Evolutionary conservation across 1,140 invertebrate genomes (phyloP).

Genomic region (Diuraphis noxia): DNA sequence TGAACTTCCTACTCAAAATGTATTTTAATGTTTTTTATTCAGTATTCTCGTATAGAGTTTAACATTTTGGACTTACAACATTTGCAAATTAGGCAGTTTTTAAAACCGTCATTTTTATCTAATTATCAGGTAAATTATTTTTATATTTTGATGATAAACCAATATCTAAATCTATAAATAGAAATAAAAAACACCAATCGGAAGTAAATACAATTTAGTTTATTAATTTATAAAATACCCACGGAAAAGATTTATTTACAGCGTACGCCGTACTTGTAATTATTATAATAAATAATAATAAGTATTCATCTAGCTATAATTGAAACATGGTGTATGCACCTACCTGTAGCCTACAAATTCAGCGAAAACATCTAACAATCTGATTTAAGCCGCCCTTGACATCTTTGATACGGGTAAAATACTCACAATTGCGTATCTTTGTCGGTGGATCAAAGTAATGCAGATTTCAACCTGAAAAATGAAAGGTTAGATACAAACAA

Average conservation of each 20-base stretch:
- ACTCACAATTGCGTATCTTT: neutral
- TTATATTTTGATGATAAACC: neutral
- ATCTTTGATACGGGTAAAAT: constrained; percentile 35
- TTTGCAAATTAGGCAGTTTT: no score
- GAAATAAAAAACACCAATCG: neutral
- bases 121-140: neutral
- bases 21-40: no score
- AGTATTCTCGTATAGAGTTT: no score
- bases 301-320: neutral
- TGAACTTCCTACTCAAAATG: no score
- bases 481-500: neutral
- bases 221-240: neutral
- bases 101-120: no score
- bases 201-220: neutral
- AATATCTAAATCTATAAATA: no score
- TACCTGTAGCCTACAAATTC: neutral
- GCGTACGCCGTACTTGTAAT: no score
- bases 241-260: neutral
- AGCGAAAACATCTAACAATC: neutral
- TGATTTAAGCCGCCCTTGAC: constrained; percentile 4
- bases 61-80: no score
- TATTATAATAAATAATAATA: neutral
- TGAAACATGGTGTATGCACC: neutral
- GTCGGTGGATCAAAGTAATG: constrained; percentile 35
- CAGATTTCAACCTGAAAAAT: constrained; percentile 2